Percentiles rank a stretch among this genome's conserved stretches.
Conservation (phyloP, 1,140 invertebrate genomes). For the Himalopsyche phryganea region DNA sequence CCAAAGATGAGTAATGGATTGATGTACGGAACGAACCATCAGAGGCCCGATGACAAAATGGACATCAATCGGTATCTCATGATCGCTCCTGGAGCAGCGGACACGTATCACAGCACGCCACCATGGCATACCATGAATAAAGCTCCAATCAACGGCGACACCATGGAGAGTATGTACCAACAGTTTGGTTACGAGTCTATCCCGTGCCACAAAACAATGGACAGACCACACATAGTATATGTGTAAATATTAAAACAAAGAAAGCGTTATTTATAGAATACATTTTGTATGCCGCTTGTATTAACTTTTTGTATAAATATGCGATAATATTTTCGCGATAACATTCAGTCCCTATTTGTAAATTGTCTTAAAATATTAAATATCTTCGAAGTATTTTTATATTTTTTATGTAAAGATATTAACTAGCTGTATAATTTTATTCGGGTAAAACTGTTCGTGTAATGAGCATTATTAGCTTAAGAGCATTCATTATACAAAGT, state of each 20-base stretch:
- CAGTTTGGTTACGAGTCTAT: slow-evolving; percentile 57
- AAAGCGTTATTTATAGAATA: slow-evolving; percentile 7
- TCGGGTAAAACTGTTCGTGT: slow-evolving; percentile 8
- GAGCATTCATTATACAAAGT: slow-evolving; percentile 1
- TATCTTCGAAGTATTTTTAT: slow-evolving; percentile 35
- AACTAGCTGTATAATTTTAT: slow-evolving; percentile 11
- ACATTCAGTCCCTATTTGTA: slow-evolving; percentile 32
- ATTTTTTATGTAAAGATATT: slow-evolving; percentile 33
- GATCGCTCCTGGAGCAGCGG: slow-evolving; percentile 54
- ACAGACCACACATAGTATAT: slow-evolving; percentile 62
- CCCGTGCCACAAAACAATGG: slow-evolving; percentile 49
- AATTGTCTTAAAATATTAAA: slow-evolving; percentile 28
- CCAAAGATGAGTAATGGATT: slow-evolving; percentile 51
- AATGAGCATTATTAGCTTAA: neutral
- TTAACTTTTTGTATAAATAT: slow-evolving; percentile 29
- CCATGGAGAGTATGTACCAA: slow-evolving; percentile 56
- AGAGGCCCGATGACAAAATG: slow-evolving; percentile 49
- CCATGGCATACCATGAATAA: slow-evolving; percentile 56
- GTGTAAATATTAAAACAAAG: slow-evolving; percentile 46
- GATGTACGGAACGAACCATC: slow-evolving; percentile 46
- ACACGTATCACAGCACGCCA: slow-evolving; percentile 56
- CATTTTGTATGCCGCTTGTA: slow-evolving; percentile 6
- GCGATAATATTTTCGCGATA: slow-evolving; percentile 18
- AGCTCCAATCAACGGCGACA: slow-evolving; percentile 46
- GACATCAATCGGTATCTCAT: slow-evolving; percentile 55